Conservation (phyloP, 2,888 invertebrate species). For the Cosmorhoe ocellata region DNA sequence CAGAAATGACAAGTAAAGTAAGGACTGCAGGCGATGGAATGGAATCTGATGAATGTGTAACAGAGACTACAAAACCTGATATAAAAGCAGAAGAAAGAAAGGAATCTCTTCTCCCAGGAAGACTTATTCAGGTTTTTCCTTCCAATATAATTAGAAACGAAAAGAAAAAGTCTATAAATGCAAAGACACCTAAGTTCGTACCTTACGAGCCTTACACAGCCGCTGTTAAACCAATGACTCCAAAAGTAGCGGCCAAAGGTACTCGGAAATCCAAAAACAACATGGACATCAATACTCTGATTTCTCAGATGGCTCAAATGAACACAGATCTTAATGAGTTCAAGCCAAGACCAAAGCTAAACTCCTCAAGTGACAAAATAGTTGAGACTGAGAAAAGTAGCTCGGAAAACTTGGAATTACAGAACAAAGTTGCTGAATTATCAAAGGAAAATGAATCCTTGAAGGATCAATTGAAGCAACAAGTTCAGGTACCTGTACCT, state of each 20-base stretch:
- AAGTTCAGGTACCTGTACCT: conserved; percentile 84
- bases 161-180: conserved; percentile 78
- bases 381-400: conserved; percentile 47
- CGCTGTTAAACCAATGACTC: conserved; percentile 90
- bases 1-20: conserved; percentile 70
- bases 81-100: conserved; percentile 41
- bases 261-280: conserved; percentile 79
- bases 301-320: conserved; percentile 87
- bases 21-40: conserved; percentile 91
- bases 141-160: conserved; percentile 84
- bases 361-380: conserved; percentile 59
- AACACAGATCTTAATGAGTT: conserved; percentile 84
- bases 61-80: conserved; percentile 46
- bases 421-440: conserved; percentile 84
- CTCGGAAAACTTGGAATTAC: conserved; percentile 77
- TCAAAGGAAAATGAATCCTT: conserved; percentile 87
- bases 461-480: conserved; percentile 92
- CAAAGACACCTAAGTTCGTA: conserved; percentile 91
- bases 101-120: conserved; percentile 49
- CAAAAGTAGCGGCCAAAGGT: conserved; percentile 68
- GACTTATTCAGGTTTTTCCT: conserved; percentile 73
- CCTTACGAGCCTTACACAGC: conserved; percentile 95
- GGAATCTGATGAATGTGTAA: conserved; percentile 81
- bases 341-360: conserved; percentile 71
- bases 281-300: conserved; percentile 85